Evolutionary conservation across 2,888 invertebrate species (phyloP).

Genomic region (Byasa hedistus): DNA sequence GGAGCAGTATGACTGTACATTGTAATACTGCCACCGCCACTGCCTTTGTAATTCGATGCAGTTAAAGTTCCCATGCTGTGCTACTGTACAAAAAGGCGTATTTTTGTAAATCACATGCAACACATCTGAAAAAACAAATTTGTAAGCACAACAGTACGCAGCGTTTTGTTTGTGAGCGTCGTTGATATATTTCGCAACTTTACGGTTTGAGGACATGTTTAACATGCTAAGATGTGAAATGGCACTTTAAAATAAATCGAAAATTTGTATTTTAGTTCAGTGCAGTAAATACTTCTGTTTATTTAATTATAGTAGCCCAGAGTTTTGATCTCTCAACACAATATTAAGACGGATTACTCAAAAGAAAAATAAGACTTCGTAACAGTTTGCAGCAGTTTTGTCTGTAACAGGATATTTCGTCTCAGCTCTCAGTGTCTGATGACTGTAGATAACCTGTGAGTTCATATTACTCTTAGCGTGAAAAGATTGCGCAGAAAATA

Average conservation of each 20-base stretch:
- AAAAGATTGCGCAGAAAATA: background rate
- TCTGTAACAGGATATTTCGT: background rate
- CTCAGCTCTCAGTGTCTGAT: background rate
- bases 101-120: background rate
- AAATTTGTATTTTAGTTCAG: background rate
- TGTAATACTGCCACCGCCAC: conserved; percentile 35
- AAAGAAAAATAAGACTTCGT: too few relatives aligned
- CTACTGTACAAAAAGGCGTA: conserved; percentile 9
- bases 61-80: background rate
- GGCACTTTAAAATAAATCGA: background rate
- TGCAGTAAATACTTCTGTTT: background rate
- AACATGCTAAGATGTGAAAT: background rate
- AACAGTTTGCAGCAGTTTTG: background rate
- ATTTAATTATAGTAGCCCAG: background rate
- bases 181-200: conserved; percentile 75
- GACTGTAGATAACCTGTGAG: background rate
- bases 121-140: conserved; percentile 37
- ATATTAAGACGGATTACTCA: too few relatives aligned
- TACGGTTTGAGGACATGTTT: conserved; percentile 51
- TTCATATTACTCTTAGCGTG: background rate
- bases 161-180: conserved; percentile 71
- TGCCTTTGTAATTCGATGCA: conserved; percentile 20
- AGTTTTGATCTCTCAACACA: too few relatives aligned
- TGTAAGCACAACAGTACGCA: conserved; percentile 60
- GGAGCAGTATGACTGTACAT: conserved; percentile 36